Base-by-base conservation (phyloP, 2,797 vertebrate genomes). In the Masticophis lateralis region DNA sequence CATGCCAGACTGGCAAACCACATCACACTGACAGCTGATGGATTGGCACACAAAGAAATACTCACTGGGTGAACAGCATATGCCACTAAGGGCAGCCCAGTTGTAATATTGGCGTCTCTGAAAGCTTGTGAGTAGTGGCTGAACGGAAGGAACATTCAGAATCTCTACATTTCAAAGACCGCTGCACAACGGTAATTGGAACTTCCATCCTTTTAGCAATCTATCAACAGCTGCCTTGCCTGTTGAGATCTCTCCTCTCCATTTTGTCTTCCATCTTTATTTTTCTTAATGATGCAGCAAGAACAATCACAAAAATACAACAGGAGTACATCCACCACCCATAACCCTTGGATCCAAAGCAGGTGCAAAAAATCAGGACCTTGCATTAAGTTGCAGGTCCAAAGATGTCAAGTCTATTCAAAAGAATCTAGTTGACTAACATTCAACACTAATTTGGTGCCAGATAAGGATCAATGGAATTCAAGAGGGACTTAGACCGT, bases 91-190 rank as follows among this genome's bases (percentile, higher is more conserved):
- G 56, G 63, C 56, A 79, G 63, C 86, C 86, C 43, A 51, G 43
- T 8, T 27, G 0, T 83, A 91, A n/a, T 88, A 56, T 57, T 91
- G 63, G 63, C n/a, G 25, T 47, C 61, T 93, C 83, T 88, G 90
- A 86, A 60, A 61, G 56, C 60, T 83, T 88, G 90, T 43, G 28
- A 79, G 63, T 79, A 56, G 28, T 55, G 88, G 55, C 37, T 60
- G 86, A 91, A 93, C 91, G 90, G 37, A 57, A 93, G 90, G 90
- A n/a, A 91, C 90, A 4, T 83, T 79, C 63, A 88, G 43, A 43
- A 88, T 61, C 90, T 91, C 90, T 55, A 74, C 32, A 93, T 91
- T 93, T 61, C 61, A 79, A 69, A 93, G 90, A 91, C 91, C 86
- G 11, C 91, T 79, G 79, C 90, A 88, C 90, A 91, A 88, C 63